Base-by-base conservation (phyloP, 1,140 invertebrate genomes). In the Potamilus streckersoni region DNA sequence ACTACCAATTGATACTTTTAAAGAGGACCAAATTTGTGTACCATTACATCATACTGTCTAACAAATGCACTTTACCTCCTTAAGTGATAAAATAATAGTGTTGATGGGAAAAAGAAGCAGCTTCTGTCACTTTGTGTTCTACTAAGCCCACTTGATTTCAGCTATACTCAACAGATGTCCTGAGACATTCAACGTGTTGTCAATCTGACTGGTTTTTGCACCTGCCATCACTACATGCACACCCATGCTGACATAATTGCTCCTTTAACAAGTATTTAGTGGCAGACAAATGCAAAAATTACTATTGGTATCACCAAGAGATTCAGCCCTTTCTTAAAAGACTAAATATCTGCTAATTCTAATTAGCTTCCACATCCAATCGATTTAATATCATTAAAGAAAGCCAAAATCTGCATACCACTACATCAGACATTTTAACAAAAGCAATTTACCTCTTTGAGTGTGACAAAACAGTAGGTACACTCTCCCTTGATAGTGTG, bases 141-240 rank as follows among this genome's bases (percentile, higher is more conserved):
- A 99, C 95, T 0, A 99, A 11, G 96, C 95, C 17, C 95, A 95
- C 91, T 99, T 97, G 23, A 93, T 92, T 82, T 99, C 96, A 0
- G 98, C 96, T 0, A 98, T 99, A 71, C 96, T 98, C 92, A 99
- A 94, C 23, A 99, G 90, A 91, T 99, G 98, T 0, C 98, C 98
- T 3, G 96, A 98, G 1, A 99, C 97, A 89, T 99, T 99, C 68
- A 99, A 90, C 96, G 99, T 97, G 85, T 99, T 98, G 89, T 99
- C 98, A 19, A 99, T 95, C 67, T 98, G 93, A 0, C 98, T 98
- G 2, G 97, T 99, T 31, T 31, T 31, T 31, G 27, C 27, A 31
- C 27, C 27, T 31, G 4, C 27, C 3, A 2, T 31, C 27, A 31
- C 27, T 2, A 31, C 27, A 31, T 31, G 27, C 27, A 31, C 27